Evolutionary conservation across 2,797 vertebrate species (phyloP).

Genomic region (Microctenopoma lineatum): DNA sequence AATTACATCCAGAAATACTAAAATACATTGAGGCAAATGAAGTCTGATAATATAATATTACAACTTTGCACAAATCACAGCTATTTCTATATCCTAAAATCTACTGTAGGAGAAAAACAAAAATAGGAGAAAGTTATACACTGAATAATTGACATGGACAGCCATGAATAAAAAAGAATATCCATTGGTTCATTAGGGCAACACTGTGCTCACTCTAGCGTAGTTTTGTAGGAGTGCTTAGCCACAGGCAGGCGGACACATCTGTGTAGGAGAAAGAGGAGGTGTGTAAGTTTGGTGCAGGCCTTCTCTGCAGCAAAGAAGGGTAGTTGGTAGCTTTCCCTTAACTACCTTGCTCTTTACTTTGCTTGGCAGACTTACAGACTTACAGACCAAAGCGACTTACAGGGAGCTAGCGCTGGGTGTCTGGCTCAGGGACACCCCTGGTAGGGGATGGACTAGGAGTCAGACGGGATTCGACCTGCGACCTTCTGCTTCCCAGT

Average conservation of each 20-base stretch:
- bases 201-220: conserved; percentile 11
- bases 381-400: too few relatives aligned
- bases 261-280: conserved; percentile 30
- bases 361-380: too few relatives aligned
- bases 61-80: too few relatives aligned
- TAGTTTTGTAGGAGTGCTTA: conserved; percentile 24
- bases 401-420: too few relatives aligned
- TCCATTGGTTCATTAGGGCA: conserved; percentile 37
- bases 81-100: too few relatives aligned
- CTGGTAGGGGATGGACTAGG: too few relatives aligned
- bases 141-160: conserved; percentile 49
- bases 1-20: background rate
- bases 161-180: conserved; percentile 47
- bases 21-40: background rate
- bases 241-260: conserved; percentile 29
- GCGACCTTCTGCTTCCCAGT: too few relatives aligned
- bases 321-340: conserved; percentile 11
- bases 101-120: background rate
- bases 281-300: conserved; percentile 21
- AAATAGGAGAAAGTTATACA: conserved; percentile 1
- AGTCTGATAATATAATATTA: background rate
- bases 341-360: background rate
- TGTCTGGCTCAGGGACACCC: too few relatives aligned
- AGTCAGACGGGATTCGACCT: too few relatives aligned
- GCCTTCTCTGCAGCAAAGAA: conserved; percentile 10